Base-by-base conservation (phyloP, 2,797 vertebrate species). In the Chaetophractus vellerosus region DNA sequence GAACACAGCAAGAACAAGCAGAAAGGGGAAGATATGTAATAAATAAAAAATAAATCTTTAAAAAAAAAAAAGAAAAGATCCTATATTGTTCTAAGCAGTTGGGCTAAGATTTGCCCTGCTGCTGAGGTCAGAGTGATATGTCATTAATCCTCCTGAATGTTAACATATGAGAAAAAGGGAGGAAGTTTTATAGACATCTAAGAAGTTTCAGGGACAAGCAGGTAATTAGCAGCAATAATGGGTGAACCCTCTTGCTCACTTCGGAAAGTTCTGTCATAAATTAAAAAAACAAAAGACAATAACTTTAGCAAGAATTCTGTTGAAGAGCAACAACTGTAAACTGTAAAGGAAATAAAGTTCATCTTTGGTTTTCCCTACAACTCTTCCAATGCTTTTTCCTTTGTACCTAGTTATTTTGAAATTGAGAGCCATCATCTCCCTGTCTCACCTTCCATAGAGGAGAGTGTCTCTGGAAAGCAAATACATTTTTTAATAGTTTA, bases 81-180 rank as follows among this genome's bases (percentile, higher is more conserved):
- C 21, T 38, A 6, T 85, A 90, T 71, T 88, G 24, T 85, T 75
- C 64, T 72, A 52, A 96, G 80, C 71, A 74, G 1, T 78, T 81
- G 55, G 15, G 64, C 79, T 84, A 24, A 21, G 85, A 92, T 72
- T 79, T 59, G 9, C 41, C 33, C 2, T 96, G 26, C 41, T 78
- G 55, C 68, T 87, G 55, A 95, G 94, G 80, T 68, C 57, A 95
- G 48, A 95, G 0, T 81, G 81, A 63, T 71, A 28, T 92, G 41
- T 74, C 75, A 87, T 97, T 97, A 96, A 97, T 96, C 33, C 76
- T 91, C 8, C 24, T 96, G 63, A 97, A 97, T 71, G 90, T 96
- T 97, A 92, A 92, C 28, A 50, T 57, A 76, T 45, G 63, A 80
- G 87, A 93, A 72, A 71, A 82, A 89, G 85, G 72, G 79, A 95